Evolutionary conservation across 2,113 vertebrate genomes (phyloP).

Genomic region (Crocuta crocuta): DNA sequence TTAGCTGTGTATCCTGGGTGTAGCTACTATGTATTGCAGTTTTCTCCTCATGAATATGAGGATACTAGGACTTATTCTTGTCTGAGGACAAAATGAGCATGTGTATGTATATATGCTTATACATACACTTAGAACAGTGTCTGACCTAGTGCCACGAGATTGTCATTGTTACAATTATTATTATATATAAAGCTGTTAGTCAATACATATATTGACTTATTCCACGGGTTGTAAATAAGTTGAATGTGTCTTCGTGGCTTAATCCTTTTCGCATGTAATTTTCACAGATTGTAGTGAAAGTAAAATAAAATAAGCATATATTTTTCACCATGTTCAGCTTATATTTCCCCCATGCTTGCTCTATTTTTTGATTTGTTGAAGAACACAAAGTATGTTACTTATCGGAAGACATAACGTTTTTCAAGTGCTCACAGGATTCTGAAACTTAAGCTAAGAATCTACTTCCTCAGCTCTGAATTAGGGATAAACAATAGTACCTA

Average conservation of each 20-base stretch:
- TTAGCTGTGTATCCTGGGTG: not conserved
- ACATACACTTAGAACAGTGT: not conserved
- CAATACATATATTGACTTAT: not conserved
- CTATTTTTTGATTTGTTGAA: slow-evolving; percentile 50
- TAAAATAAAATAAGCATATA: slow-evolving; percentile 51
- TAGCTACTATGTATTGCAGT: not conserved
- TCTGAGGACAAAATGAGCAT: slow-evolving; percentile 14
- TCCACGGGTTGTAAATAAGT: slow-evolving; percentile 15
- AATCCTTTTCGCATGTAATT: not conserved
- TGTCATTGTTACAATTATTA: not conserved
- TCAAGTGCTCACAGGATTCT: not conserved
- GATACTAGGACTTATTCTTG: not conserved
- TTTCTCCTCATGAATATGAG: not conserved
- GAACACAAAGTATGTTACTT: not conserved
- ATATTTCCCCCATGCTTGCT: not conserved
- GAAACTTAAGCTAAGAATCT: not conserved
- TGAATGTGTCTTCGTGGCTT: slow-evolving; percentile 1
- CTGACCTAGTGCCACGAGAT: not conserved
- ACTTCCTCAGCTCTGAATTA: slow-evolving; percentile 25
- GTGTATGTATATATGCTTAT: not conserved
- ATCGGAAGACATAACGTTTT: not conserved
- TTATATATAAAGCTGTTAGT: slow-evolving; percentile 12
- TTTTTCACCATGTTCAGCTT: not conserved
- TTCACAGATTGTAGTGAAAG: slow-evolving; percentile 23
- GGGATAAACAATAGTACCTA: not conserved